Conservation (phyloP, 37 sponge, comb jelly and placozoan species). For the Eunapius fragilis region DNA sequence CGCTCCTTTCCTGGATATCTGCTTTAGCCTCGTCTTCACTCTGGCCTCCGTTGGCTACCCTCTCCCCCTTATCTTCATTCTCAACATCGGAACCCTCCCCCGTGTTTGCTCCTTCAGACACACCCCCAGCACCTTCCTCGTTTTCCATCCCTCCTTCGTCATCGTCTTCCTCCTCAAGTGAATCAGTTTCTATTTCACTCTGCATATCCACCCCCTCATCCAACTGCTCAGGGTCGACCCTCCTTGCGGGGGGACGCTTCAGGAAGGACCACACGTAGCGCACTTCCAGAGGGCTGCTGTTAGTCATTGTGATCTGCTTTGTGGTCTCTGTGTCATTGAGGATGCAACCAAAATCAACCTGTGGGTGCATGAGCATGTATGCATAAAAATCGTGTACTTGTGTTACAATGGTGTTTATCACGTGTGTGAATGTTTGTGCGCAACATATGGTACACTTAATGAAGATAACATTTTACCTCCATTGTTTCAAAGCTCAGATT, state of each 20-base stretch:
- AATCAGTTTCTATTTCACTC: constrained; percentile 68
- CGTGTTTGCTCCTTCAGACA: not conserved
- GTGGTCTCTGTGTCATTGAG: constrained; percentile 95
- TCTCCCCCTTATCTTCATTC: constrained; percentile 11
- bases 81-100: not conserved
- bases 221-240: constrained; percentile 37
- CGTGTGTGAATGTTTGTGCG: not conserved
- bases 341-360: constrained; percentile 94
- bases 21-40: constrained; percentile 30
- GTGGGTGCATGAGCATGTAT: not conserved
- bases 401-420: not conserved
- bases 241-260: constrained; percentile 54
- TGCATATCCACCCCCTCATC: constrained; percentile 82
- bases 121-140: constrained; percentile 17
- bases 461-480: constrained; percentile 8
- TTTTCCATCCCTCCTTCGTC: not conserved
- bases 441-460: not conserved
- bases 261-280: constrained; percentile 91
- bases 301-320: constrained; percentile 72
- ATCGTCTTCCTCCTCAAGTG: constrained; percentile 8
- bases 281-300: constrained; percentile 86
- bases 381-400: not conserved
- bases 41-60: not conserved
- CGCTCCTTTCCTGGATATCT: not conserved
- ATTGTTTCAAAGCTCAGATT: constrained; percentile 80